Evolutionary conservation across 2,888 invertebrate species (phyloP).

Genomic region (Hemaris fuciformis): DNA sequence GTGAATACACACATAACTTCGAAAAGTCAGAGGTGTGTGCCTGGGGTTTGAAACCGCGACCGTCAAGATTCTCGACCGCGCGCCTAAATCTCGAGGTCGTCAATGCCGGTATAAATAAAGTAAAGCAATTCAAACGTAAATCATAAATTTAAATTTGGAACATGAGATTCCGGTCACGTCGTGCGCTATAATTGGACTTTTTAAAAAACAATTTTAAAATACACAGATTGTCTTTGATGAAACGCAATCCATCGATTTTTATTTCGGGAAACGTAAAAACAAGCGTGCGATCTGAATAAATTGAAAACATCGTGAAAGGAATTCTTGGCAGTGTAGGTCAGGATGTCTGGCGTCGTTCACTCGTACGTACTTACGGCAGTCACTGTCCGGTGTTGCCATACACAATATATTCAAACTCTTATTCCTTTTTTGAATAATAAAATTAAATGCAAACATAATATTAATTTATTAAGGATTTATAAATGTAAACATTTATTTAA

Average conservation of each 20-base stretch:
- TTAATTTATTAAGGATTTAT: too few relatives aligned
- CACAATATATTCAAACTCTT: neutral
- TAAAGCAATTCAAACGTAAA: neutral
- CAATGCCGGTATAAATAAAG: neutral
- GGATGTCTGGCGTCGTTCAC: conserved; percentile 9
- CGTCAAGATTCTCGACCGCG: too few relatives aligned
- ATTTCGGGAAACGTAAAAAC: neutral
- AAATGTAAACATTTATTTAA: too few relatives aligned
- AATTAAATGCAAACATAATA: too few relatives aligned
- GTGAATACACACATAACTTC: too few relatives aligned
- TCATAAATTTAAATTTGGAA: neutral
- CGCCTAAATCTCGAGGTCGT: neutral
- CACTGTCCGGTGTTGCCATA: neutral
- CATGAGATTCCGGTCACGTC: neutral
- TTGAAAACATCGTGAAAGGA: conserved; percentile 10
- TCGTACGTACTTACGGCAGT: neutral
- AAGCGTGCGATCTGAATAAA: neutral
- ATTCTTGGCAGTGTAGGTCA: conserved; percentile 11
- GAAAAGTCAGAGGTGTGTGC: too few relatives aligned
- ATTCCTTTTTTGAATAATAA: too few relatives aligned
- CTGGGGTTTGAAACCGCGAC: too few relatives aligned
- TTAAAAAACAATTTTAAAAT: neutral
- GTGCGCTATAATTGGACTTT: neutral
- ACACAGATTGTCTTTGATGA: neutral
- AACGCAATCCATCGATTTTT: neutral